Conservation (phyloP, 2,797 vertebrate species). For the Labroides dimidiatus region DNA sequence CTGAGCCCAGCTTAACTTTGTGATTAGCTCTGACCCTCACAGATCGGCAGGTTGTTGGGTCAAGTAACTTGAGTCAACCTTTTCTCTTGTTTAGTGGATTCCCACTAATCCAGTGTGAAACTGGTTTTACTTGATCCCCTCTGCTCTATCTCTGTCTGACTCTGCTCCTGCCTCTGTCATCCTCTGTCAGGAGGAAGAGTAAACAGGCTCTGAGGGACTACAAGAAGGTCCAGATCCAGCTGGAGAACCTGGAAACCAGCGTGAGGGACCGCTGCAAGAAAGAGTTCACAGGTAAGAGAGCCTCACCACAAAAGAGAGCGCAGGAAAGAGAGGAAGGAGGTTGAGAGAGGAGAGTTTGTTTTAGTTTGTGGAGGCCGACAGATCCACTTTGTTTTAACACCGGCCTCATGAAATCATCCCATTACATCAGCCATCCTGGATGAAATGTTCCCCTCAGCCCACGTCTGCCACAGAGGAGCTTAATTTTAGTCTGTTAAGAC, state of each 20-base stretch:
- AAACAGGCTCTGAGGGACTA: conserved; percentile 97
- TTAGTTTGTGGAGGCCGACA: conserved; percentile 15
- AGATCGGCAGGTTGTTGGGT: conserved; percentile 13
- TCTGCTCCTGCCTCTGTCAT: not conserved
- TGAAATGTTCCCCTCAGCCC: conserved; percentile 26
- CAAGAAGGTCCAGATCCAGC: conserved; percentile 98
- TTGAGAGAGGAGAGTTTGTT: conserved; percentile 30
- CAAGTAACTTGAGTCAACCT: conserved; percentile 14
- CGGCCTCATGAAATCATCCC: conserved; percentile 12
- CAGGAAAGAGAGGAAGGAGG: conserved; percentile 1
- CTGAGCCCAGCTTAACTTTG: conserved; percentile 11
- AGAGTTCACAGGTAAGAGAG: conserved; percentile 93
- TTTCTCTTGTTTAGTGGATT: conserved; percentile 26
- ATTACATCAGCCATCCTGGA: conserved; percentile 26
- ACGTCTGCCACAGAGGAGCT: conserved; percentile 24
- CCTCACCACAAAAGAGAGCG: not conserved
- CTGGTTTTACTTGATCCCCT: not conserved
- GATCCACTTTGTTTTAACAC: conserved; percentile 32
- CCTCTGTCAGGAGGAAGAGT: conserved; percentile 91
- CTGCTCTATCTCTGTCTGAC: not conserved
- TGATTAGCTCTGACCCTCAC: conserved; percentile 9
- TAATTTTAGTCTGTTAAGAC: conserved; percentile 22
- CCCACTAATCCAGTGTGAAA: conserved; percentile 28
- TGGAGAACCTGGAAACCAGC: conserved; percentile 98
- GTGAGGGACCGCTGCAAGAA: conserved; percentile 99